A percentile compares a stretch with the other conserved stretches of the same genome.
These are phyloP conservation scores for Paratrypauchen microcephalus DNA, from an alignment of 2,797 vertebrate species.

Conservation along the genomic window DNA sequence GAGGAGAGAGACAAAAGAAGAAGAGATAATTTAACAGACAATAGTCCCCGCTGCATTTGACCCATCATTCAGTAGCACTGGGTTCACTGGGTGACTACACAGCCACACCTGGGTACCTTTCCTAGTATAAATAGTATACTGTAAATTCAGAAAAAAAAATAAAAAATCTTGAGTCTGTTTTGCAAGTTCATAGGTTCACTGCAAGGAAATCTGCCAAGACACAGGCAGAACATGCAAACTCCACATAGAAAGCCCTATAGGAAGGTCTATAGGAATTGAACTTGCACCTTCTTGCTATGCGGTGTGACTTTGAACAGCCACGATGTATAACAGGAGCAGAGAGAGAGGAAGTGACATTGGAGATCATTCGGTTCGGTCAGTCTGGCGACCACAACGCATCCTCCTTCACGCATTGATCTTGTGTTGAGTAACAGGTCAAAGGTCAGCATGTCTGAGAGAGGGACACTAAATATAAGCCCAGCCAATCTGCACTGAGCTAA, in stretches of 20 bases:
- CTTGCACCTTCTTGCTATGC: too few relatives aligned
- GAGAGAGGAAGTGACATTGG: constrained; percentile 22
- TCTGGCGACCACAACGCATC: background rate
- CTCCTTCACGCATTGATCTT: constrained; percentile 20
- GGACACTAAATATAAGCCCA: constrained; percentile 48
- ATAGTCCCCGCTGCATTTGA: background rate
- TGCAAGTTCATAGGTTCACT: background rate
- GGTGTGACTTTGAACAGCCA: background rate
- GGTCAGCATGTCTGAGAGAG: constrained; percentile 31
- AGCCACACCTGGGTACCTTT: too few relatives aligned
- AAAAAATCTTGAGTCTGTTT: background rate
- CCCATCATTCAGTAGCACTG: too few relatives aligned
- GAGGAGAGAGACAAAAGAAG: background rate
- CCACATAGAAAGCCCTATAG: background rate
- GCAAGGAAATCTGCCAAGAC: background rate
- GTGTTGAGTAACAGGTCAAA: constrained; percentile 55
- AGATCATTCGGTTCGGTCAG: background rate
- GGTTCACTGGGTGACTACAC: too few relatives aligned
- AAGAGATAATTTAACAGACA: background rate
- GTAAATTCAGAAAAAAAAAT: too few relatives aligned
- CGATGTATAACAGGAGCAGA: background rate
- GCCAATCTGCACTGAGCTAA: constrained; percentile 37
- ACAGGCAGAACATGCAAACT: background rate
- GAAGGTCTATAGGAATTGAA: too few relatives aligned
- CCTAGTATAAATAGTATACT: too few relatives aligned